Base-by-base conservation (phyloP, 2,113 vertebrate species). In the Plecturocebus donacophilus region DNA sequence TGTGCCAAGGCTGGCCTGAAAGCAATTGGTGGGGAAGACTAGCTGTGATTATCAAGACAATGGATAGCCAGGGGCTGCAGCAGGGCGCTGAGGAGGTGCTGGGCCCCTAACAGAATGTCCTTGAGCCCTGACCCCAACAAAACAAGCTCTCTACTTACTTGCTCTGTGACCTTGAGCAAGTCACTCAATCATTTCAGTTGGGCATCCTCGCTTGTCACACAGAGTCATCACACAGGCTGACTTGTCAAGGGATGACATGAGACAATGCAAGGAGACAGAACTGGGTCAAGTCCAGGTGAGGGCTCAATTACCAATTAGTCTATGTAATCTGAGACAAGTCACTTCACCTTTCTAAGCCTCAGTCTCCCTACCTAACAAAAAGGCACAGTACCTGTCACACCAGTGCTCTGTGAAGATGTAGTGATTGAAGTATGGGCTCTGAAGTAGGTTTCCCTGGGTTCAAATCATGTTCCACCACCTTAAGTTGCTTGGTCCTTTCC, bases 151-250 rank as follows among this genome's bases (percentile, higher is more conserved):
- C 70, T 73, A 10, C 71, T 93, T 19, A 47, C 84, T 87, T 85
- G 25, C 58, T 93, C 71, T 86, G 79, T 56, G 95, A 95, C 96
- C 90, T 95, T 93, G 93, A 95, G 75, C 23, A 27, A 93, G 79
- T 95, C 77, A 79, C 49, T 96, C 38, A 73, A 1, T 86, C 32
- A 5, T 91, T 45, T 90, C 91, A 86, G 58, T 66, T 83, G 87
- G 52, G 73, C n/a, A 0, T 75, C 95, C 83, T 96, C 45, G 3
- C 77, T 94, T 87, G 87, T 96, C 96, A 97, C 38, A 45, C 87
- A 58, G 90, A n/a, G 68, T 84, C 95, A 52, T 49, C 40, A 45
- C 23, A 32, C 68, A 85, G 79, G 19, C 83, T 42, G 66, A 54
- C n/a, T 80, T 94, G 91, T 91, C 96, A 49, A 17, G 25, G 75